phyloP scores from a whole-genome alignment of 2,888 invertebrate species.

The Acanthococcus lagerstroemiae region DNA sequence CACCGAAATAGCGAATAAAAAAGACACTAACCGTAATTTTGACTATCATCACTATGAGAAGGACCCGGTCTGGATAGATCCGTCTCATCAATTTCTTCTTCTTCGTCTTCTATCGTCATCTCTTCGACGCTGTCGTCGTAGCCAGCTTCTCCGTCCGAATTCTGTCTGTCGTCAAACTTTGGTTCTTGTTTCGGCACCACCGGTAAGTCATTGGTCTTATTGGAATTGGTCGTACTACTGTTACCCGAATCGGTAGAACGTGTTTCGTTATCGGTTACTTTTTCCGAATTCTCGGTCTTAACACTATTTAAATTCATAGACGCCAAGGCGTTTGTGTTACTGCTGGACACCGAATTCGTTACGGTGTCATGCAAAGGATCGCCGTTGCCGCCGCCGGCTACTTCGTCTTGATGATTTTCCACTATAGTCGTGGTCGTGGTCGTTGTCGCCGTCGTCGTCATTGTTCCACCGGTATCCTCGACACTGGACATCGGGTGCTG shows the following conservation, averaged over 20 bases:
- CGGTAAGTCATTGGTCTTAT: neutral
- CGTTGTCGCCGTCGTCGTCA: constrained; percentile 3
- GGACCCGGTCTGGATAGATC: constrained; percentile 42
- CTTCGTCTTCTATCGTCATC: constrained; percentile 68
- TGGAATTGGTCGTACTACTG: constrained; percentile 8
- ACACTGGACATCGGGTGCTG: constrained; percentile 20
- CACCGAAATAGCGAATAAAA: no score
- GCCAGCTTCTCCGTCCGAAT: constrained; percentile 38
- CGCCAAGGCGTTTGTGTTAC: neutral
- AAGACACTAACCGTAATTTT: constrained; percentile 30
- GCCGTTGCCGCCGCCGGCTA: neutral
- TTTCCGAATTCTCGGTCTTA: constrained; percentile 17
- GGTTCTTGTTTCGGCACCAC: constrained; percentile 52
- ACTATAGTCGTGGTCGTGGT: neutral
- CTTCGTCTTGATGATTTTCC: constrained; percentile 17
- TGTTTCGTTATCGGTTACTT: constrained; percentile 6
- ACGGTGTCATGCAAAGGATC: constrained; percentile 10
- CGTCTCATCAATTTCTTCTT: constrained; percentile 56
- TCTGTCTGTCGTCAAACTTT: constrained; percentile 49
- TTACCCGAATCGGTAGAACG: constrained; percentile 19
- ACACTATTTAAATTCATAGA: constrained; percentile 11
- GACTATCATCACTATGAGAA: constrained; percentile 34
- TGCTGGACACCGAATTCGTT: constrained; percentile 9
- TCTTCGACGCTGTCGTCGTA: constrained; percentile 71
- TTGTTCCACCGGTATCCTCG: constrained; percentile 2